Conservation (phyloP, 2,113 vertebrate genomes). For the Bucco capensis region DNA sequence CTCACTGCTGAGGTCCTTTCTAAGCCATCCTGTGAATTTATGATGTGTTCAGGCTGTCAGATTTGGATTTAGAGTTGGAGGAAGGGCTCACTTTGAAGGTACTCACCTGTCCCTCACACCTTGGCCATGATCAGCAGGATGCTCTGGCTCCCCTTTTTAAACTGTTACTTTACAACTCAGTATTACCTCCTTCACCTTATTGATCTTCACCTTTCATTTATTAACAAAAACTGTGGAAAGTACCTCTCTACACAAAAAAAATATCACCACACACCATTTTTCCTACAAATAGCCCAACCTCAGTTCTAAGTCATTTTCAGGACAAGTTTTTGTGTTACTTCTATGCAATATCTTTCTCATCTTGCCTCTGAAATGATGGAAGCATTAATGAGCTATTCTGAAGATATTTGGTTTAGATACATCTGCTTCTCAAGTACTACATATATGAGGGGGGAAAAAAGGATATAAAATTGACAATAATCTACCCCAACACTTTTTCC, state of each 20-base stretch:
- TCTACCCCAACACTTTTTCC: neutral
- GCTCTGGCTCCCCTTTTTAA: neutral
- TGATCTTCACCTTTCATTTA: neutral
- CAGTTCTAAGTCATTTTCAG: neutral
- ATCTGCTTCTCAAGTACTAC: neutral
- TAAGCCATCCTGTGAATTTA: no score
- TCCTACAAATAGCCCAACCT: neutral
- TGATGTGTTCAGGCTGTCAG: neutral
- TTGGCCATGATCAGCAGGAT: neutral
- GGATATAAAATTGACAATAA: neutral
- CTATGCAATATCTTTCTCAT: neutral
- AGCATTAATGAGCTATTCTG: neutral
- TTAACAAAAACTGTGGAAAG: neutral
- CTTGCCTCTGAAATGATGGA: neutral
- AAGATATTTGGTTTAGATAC: neutral
- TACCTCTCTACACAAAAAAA: no score
- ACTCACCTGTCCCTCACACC: neutral
- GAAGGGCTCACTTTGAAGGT: neutral
- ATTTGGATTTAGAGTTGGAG: neutral
- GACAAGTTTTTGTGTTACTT: accelerated
- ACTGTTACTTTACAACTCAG: neutral
- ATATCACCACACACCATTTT: neutral
- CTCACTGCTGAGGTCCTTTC: no score
- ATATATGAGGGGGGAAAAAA: neutral
- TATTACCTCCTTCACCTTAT: neutral